A percentile compares a stretch with the other conserved stretches of the same genome.
These are phyloP conservation scores for Rousettus leschenaultii DNA, from an alignment of 2,113 vertebrate species.

Conservation along the genomic window DNA sequence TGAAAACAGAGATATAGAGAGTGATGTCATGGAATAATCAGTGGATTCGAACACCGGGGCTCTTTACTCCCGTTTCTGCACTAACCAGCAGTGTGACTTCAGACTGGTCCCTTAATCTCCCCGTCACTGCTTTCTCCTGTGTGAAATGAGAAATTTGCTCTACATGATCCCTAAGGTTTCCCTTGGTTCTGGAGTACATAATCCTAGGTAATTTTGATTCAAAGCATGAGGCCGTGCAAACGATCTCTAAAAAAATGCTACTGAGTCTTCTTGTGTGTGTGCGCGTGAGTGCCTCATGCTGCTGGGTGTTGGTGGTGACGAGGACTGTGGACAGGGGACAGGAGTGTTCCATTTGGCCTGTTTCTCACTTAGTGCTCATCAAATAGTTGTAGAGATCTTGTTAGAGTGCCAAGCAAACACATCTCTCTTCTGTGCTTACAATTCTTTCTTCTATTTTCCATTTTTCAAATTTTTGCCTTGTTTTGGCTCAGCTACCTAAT, in stretches of 20 bases:
- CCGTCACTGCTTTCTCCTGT: not conserved
- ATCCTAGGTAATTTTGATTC: not conserved
- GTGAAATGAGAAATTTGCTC: not conserved
- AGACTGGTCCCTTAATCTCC: not conserved
- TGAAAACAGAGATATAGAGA: not conserved
- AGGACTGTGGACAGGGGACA: no score
- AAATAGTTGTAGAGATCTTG: not conserved
- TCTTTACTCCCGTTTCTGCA: not conserved
- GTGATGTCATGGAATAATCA: not conserved
- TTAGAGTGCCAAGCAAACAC: not conserved
- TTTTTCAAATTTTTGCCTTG: not conserved
- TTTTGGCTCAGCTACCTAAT: not conserved
- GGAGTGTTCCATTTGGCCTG: not conserved
- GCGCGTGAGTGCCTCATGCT: not conserved
- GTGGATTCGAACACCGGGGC: not conserved
- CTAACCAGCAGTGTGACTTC: not conserved
- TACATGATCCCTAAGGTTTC: not conserved
- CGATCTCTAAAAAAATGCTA: not conserved
- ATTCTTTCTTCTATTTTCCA: not conserved
- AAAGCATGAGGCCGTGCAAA: not conserved
- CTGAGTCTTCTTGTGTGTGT: not conserved
- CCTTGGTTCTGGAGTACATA: not conserved
- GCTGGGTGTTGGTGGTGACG: not conserved
- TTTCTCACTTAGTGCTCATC: not conserved
- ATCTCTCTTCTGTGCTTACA: not conserved